Evolutionary conservation across 2,888 invertebrate species (phyloP), one percentile per base, ranked within the genome.

Genomic region (Eretmocerus hayati): DNA sequence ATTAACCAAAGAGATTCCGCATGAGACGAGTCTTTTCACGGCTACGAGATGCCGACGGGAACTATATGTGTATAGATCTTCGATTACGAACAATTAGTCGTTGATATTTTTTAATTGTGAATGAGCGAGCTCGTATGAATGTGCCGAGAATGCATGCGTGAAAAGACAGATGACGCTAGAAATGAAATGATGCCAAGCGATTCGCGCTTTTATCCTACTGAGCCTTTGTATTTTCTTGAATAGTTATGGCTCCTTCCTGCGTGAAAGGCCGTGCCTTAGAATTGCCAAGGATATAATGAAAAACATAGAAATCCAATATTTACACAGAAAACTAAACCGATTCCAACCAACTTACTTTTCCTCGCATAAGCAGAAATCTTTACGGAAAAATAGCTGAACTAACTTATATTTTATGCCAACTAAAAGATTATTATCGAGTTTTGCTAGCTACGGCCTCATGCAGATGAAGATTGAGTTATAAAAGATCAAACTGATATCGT

Each of bases 1-100:
- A 50, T 48, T 45, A 54, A 50, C 53, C 53, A 54, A 54, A 54
- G 53, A 54, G 50, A 50, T 54, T 54, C 50, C 41, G 50, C 50
- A 48, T 43, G 50, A n/a, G n/a, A 46, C 45, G 41, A 53, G 42
- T 53, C 45, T 50, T 33, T 13, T 48, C 36, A 45, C 38, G 53
- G 44, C 41, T 42, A 39, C 41, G 44, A 40, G 31, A 39, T 31
- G 37, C 43, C 43, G 20, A 38, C 21, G 15, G 15, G 37, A 18
- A 30, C 11, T n/a, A n/a, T n/a, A n/a, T n/a, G 15, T 11, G 15
- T 31, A 32, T 4, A 15, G 32, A 18, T n/a, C 15, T 33, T 5
- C 5, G 38, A 11, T 16, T 37, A 18, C 23, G 15, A 21, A 31
- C 35, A 16, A 20, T 32, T 43, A 42, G 30, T 36, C 40, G 40